phyloP scores from a whole-genome alignment of 2,888 invertebrate species.

The Aelia acuminata region DNA sequence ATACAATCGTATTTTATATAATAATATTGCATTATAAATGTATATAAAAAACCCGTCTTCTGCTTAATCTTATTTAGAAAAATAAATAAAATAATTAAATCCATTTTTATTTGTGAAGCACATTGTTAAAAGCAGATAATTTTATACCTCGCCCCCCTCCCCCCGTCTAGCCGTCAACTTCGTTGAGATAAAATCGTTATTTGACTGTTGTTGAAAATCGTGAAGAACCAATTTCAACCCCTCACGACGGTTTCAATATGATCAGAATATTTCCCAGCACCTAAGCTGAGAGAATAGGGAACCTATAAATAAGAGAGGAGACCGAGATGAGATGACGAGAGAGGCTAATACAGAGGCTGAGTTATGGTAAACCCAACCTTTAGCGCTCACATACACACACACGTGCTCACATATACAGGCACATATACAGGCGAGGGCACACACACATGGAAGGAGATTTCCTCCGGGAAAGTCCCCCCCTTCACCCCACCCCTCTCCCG shows the following conservation, averaged over 20 bases:
- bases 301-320: neutral
- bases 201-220: neutral
- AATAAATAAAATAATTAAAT: too few relatives aligned
- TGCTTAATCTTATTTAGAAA: too few relatives aligned
- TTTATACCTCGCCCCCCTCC: too few relatives aligned
- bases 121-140: too few relatives aligned
- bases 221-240: neutral
- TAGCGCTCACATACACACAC: conserved; percentile 5
- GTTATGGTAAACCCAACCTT: conserved; percentile 55
- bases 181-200: neutral
- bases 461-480: conserved; percentile 48
- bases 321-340: conserved; percentile 15
- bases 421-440: neutral
- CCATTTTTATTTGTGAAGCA: too few relatives aligned
- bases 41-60: too few relatives aligned
- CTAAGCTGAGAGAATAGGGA: too few relatives aligned
- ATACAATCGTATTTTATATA: too few relatives aligned
- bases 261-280: neutral
- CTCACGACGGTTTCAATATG: neutral
- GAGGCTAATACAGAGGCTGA: conserved; percentile 51
- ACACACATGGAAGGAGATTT: conserved; percentile 45
- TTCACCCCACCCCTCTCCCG: neutral
- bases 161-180: too few relatives aligned
- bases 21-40: too few relatives aligned
- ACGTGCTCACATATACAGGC: neutral